Percentiles rank a stretch among this genome's conserved stretches.
Evolutionary conservation across 2,797 vertebrate species (phyloP).

Genomic region (Tauraco hartlaubi): DNA sequence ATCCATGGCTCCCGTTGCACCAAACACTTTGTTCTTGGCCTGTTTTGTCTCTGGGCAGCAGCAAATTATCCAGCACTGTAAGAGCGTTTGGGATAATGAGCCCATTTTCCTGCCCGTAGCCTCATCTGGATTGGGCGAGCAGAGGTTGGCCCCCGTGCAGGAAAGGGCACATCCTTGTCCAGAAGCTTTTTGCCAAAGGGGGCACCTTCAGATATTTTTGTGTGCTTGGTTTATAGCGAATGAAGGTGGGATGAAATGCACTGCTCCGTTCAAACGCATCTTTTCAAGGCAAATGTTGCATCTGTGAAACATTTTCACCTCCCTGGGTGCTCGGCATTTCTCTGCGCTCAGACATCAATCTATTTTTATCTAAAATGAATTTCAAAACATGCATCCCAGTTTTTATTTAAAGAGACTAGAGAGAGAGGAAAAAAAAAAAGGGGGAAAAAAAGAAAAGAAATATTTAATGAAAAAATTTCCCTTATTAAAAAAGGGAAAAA

Average conservation of each 20-base stretch:
- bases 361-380: not conserved
- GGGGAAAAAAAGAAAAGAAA: not conserved
- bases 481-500: not conserved
- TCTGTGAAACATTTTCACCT: not conserved
- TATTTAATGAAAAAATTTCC: not conserved
- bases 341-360: not conserved
- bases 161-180: not conserved
- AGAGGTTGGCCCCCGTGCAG: rapidly evolving
- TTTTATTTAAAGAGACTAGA: not conserved
- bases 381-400: not conserved
- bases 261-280: not conserved
- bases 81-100: rapidly evolving
- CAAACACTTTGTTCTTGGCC: not conserved
- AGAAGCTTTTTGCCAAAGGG: not conserved
- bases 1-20: not conserved
- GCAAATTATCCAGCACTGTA: not conserved
- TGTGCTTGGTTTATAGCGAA: not conserved
- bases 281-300: not conserved
- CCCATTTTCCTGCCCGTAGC: not conserved
- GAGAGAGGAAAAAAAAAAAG: too few relatives aligned
- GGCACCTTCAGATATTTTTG: not conserved
- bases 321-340: not conserved
- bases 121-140: too few relatives aligned
- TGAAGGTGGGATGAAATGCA: not conserved
- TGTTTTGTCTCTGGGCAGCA: not conserved